These are phyloP conservation scores for Troides aeacus DNA, from an alignment of 2,888 invertebrate species.

Conservation along the genomic window DNA sequence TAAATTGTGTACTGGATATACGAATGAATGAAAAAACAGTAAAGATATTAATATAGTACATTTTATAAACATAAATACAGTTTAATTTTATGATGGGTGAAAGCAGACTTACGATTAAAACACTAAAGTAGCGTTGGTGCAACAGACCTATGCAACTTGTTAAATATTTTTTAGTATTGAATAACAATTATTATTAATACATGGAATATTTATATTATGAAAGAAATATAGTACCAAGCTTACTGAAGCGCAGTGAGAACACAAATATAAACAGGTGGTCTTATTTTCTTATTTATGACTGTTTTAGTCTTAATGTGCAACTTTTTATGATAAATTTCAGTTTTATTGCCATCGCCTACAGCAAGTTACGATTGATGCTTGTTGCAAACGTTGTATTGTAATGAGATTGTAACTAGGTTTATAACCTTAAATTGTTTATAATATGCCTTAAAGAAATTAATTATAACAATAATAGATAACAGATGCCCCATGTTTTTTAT, in stretches of 20 bases:
- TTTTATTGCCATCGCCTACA: slow-evolving; percentile 60
- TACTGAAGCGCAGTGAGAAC: slow-evolving; percentile 37
- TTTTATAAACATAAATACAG: too few species aligned
- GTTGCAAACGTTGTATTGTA: slow-evolving; percentile 36
- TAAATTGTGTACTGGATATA: too few species aligned
- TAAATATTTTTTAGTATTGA: too few species aligned
- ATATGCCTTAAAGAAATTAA: slow-evolving; percentile 40
- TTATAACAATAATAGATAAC: slow-evolving; percentile 12
- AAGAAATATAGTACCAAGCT: slow-evolving; percentile 46
- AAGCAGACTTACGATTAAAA: too few species aligned
- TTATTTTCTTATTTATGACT: slow-evolving; percentile 74
- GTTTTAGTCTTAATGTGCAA: slow-evolving; percentile 71
- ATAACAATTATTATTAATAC: not conserved
- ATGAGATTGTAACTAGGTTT: slow-evolving; percentile 54
- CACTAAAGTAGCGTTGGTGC: too few species aligned
- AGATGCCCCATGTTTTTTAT: not conserved
- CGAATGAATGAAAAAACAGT: too few species aligned
- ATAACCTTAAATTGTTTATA: slow-evolving; percentile 54
- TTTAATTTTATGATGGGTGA: too few species aligned
- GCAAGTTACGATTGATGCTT: slow-evolving; percentile 51
- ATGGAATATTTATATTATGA: not conserved
- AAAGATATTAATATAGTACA: too few species aligned
- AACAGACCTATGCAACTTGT: too few species aligned
- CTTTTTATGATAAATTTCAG: slow-evolving; percentile 73
- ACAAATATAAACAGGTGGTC: slow-evolving; percentile 71